phyloP scores from a whole-genome alignment of 92 coral and sea anemone species.

The Bergia sp. region DNA sequence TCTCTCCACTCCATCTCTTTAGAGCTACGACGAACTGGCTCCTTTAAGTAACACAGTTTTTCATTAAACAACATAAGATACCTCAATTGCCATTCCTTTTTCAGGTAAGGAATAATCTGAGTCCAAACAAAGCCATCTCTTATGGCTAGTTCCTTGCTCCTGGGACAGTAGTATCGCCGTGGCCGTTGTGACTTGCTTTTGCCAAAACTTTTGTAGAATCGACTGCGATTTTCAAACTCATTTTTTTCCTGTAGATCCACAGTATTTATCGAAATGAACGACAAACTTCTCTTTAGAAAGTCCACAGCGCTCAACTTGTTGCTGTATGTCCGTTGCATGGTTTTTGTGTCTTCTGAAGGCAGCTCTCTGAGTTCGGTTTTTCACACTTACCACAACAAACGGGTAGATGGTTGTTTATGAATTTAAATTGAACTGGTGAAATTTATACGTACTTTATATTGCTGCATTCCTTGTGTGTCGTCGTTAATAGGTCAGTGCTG shows the following conservation, averaged over 20 bases:
- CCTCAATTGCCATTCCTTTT: slow-evolving; percentile 40
- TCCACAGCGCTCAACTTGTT: slow-evolving; percentile 21
- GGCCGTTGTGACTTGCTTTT: slow-evolving; percentile 27
- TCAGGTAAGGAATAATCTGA: slow-evolving; percentile 33
- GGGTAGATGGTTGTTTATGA: slow-evolving; percentile 36
- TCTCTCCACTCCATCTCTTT: slow-evolving; percentile 43
- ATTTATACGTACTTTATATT: slow-evolving; percentile 22
- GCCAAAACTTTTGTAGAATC: slow-evolving; percentile 24
- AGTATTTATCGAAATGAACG: background rate
- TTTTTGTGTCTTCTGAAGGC: background rate
- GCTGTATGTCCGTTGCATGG: slow-evolving; percentile 16
- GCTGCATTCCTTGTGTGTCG: background rate
- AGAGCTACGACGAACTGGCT: slow-evolving; percentile 29
- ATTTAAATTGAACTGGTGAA: slow-evolving; percentile 16
- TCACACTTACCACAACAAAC: background rate
- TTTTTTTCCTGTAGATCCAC: background rate
- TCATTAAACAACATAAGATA: slow-evolving; percentile 30
- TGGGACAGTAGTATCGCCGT: slow-evolving; percentile 27
- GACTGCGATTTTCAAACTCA: slow-evolving; percentile 13
- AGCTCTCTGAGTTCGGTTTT: background rate
- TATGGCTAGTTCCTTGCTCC: slow-evolving; percentile 22
- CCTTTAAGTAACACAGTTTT: slow-evolving; percentile 40
- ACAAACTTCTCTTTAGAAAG: slow-evolving; percentile 17
- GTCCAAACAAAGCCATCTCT: slow-evolving; percentile 43
- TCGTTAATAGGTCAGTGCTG: background rate